A percentile compares a stretch with the other conserved stretches of the same genome.
Conservation (phyloP, 2,113 vertebrate species). For the Mormyrus lacerda region DNA sequence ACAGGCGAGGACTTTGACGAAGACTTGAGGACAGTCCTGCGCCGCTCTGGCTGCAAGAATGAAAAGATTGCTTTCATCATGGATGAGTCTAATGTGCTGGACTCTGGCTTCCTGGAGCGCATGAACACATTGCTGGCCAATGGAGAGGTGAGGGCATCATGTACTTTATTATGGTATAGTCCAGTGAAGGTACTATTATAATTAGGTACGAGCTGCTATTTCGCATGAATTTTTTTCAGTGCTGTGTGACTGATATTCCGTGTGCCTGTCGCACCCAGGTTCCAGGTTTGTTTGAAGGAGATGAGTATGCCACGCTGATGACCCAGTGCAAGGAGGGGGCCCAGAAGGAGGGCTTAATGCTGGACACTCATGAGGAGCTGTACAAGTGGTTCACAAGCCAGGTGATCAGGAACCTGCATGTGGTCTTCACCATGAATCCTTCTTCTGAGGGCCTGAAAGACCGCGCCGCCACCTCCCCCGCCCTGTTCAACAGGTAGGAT, state of each 20-base stretch:
- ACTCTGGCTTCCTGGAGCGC: conserved; percentile 94
- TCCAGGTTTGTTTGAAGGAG: conserved; percentile 94
- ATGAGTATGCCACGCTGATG: conserved; percentile 96
- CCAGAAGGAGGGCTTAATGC: conserved; percentile 96
- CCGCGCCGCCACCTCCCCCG: conserved; percentile 91
- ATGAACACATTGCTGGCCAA: conserved; percentile 98
- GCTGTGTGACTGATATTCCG: neutral
- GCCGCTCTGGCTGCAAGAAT: conserved; percentile 95
- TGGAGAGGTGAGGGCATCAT: conserved; percentile 71
- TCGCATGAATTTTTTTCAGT: neutral
- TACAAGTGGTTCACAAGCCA: conserved; percentile 99
- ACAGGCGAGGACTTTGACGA: conserved; percentile 98
- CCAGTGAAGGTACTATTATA: neutral
- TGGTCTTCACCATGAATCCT: conserved; percentile 99
- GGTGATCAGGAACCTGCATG: conserved; percentile 96
- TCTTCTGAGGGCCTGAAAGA: conserved; percentile 98
- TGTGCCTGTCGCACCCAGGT: conserved; percentile 60
- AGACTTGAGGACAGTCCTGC: conserved; percentile 87
- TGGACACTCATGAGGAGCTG: conserved; percentile 94
- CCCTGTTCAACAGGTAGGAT: conserved; percentile 90
- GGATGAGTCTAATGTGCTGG: conserved; percentile 96
- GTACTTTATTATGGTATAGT: neutral
- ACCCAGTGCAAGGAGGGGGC: conserved; percentile 98
- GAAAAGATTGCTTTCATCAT: conserved; percentile 99
- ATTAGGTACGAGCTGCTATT: neutral